Conservation (phyloP, 1,140 invertebrate species). For the Anagrus nilaparvatae region DNA sequence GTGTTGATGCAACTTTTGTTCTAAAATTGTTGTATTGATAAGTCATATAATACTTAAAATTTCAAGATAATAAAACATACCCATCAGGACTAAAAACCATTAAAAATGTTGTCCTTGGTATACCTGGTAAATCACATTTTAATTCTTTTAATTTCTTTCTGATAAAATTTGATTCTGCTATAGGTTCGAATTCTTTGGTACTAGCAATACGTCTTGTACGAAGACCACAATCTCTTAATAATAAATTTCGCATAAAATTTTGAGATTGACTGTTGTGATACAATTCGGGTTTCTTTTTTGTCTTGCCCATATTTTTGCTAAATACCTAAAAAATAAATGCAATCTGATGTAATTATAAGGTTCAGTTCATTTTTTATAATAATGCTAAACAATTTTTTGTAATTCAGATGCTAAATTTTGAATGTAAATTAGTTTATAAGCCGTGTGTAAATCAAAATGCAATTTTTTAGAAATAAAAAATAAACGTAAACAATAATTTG, state of each 20-base stretch:
- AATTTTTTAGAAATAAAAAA: too few relatives aligned
- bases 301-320: slow-evolving; percentile 26
- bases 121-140: slow-evolving; percentile 62
- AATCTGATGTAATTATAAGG: too few relatives aligned
- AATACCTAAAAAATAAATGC: too few relatives aligned
- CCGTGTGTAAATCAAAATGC: too few relatives aligned
- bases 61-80: slow-evolving; percentile 38
- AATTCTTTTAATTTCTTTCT: slow-evolving; percentile 42
- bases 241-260: slow-evolving; percentile 33
- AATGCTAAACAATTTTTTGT: too few relatives aligned
- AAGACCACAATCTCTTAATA: slow-evolving; percentile 33
- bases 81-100: slow-evolving; percentile 82
- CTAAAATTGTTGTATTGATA: slow-evolving; percentile 37
- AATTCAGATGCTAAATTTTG: too few relatives aligned
- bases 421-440: too few relatives aligned
- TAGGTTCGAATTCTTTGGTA: slow-evolving; percentile 35
- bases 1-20: slow-evolving; percentile 76
- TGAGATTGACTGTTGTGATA: slow-evolving; percentile 21
- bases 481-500: too few relatives aligned
- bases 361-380: too few relatives aligned
- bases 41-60: slow-evolving; percentile 8
- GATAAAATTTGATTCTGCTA: slow-evolving; percentile 45
- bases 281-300: slow-evolving; percentile 24
- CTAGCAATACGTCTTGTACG: slow-evolving; percentile 24
- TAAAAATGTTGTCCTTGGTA: slow-evolving; percentile 67